Conservation (phyloP, 2,113 vertebrate species). For the Perccottus glenii region DNA sequence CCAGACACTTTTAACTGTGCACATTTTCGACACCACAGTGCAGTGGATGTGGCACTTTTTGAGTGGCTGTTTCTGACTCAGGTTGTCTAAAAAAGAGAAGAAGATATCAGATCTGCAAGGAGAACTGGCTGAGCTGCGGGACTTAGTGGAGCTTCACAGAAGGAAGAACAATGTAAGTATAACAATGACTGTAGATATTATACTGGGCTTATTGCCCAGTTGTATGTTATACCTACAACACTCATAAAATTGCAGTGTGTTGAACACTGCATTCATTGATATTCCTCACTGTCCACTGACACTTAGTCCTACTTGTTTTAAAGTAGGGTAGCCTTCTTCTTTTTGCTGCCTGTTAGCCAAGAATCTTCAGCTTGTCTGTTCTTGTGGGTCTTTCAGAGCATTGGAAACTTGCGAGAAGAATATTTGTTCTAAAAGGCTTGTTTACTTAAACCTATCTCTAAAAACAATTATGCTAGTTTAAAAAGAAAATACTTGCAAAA, state of each 20-base stretch:
- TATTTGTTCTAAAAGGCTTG: constrained; percentile 30
- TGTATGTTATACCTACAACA: constrained; percentile 31
- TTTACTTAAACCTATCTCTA: constrained; percentile 1
- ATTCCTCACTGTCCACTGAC: constrained; percentile 24
- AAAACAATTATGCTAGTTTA: constrained; percentile 8
- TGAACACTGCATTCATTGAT: constrained; percentile 39
- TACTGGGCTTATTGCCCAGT: background rate
- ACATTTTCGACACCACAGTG: no score
- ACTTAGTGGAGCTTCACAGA: constrained; percentile 90
- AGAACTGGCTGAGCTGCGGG: constrained; percentile 84
- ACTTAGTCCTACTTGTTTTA: constrained; percentile 15
- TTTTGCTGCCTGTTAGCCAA: constrained; percentile 44
- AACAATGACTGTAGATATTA: background rate
- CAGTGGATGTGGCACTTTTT: background rate
- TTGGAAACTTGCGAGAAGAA: constrained; percentile 31
- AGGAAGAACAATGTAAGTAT: constrained; percentile 96
- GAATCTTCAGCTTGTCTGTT: constrained; percentile 53
- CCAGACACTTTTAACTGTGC: no score
- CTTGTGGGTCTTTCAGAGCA: constrained; percentile 60
- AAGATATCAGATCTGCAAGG: constrained; percentile 80
- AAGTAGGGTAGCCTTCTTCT: constrained; percentile 33
- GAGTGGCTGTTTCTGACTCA: constrained; percentile 47
- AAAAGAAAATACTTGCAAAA: background rate
- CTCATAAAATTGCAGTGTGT: constrained; percentile 28
- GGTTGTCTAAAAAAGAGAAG: constrained; percentile 87